Base-by-base conservation (phyloP, 1,140 invertebrate genomes). In the Calliopsis andreniformis region DNA sequence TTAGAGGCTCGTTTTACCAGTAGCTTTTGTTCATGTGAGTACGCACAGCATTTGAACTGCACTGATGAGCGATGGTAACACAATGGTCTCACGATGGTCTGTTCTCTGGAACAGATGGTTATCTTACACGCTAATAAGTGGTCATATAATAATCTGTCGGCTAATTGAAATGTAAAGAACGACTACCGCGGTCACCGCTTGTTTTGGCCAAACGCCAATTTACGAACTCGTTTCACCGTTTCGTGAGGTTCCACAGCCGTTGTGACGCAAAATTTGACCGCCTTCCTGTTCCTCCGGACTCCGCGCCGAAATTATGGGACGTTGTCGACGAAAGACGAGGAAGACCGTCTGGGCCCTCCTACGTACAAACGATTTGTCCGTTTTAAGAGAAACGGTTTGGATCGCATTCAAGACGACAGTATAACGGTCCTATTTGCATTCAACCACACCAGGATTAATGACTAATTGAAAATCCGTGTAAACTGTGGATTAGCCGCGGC, bases 401-500 rank as follows among this genome's bases (percentile, higher is more conserved):
- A 42, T 32, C 32, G 53, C 30, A 32, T n/a, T 66, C 39, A 4
- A 12, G 63, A 47, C 43, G 63, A 75, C 30, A 23, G 72, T 30
- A 56, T 75, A 75, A 75, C 72, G 72, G 72, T 75, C 51, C 39
- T 42, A 39, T 68, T 75, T 75, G 55, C 63, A 75, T 75, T 14
- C 14, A 47, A 45, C 53, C 53, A 20, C n/a, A 8, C 28, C 39
- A 3, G 20, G 42, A 58, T 75, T 68, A 67, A 64, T 39, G 51
- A 75, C 64, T 75, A 75, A 75, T 75, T 75, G 62, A 75, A 75
- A 68, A 68, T 1, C 63, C 72, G 51, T 73, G 70, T 73, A 55
- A 51, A 39, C 25, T 20, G n/a, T 39, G 32, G 39, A 35, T n/a
- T 8, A 25, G 39, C 35, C 35, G 35, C 2, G 35, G 47, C 42